phyloP scores from a whole-genome alignment of 2,888 invertebrate species.

The Aphodius sticticus region DNA sequence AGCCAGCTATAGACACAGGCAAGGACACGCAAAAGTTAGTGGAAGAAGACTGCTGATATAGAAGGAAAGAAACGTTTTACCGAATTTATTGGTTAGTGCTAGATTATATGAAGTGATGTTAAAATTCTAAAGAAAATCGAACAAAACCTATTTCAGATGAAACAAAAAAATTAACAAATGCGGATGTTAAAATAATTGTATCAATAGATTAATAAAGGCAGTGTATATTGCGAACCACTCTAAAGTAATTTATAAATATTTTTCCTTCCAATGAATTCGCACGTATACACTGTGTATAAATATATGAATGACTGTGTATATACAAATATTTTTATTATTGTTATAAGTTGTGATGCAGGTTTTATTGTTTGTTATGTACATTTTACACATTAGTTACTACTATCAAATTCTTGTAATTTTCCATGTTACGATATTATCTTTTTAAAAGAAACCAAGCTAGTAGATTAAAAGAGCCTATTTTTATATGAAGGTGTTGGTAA shows the following conservation, averaged over 20 bases:
- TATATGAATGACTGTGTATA: constrained; percentile 30
- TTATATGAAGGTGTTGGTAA: constrained; percentile 45
- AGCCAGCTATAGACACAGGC: constrained; percentile 87
- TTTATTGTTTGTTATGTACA: constrained; percentile 31
- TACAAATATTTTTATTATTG: constrained; percentile 36
- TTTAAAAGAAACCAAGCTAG: constrained; percentile 18
- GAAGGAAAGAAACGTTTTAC: constrained; percentile 48
- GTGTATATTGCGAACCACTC: constrained; percentile 10
- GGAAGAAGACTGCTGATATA: constrained; percentile 80
- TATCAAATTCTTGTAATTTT: constrained; percentile 27
- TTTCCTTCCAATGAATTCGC: constrained; percentile 13
- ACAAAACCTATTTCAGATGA: not conserved
- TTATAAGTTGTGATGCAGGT: constrained; percentile 35
- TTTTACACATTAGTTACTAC: constrained; percentile 25
- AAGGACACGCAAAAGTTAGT: constrained; percentile 92
- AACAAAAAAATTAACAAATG: constrained; percentile 14
- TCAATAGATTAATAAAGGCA: constrained; percentile 11
- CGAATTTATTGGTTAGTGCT: constrained; percentile 51
- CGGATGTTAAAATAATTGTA: constrained; percentile 6
- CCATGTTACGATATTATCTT: constrained; percentile 4
- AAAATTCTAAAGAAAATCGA: constrained; percentile 22
- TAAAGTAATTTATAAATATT: constrained; percentile 14
- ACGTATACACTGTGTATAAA: constrained; percentile 19
- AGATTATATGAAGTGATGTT: constrained; percentile 48
- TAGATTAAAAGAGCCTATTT: constrained; percentile 42